Evolutionary conservation across 2,888 invertebrate species (phyloP).

Genomic region (Alcis repandata): DNA sequence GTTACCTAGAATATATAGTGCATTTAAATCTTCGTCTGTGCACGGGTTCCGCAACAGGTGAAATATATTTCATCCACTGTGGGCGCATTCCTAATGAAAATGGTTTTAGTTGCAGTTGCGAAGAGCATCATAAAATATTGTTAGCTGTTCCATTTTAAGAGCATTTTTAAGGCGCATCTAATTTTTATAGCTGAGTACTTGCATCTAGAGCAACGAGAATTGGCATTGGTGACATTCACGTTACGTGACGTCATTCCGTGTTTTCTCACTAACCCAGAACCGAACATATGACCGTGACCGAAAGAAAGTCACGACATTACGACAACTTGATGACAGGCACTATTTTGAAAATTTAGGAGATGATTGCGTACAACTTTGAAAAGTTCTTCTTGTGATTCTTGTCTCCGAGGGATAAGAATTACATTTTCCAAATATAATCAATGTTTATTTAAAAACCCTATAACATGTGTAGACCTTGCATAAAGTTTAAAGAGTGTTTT

Average conservation of each 20-base stretch:
- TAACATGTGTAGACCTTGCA: too few species aligned
- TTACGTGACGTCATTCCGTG: neutral
- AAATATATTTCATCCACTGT: conserved; percentile 55
- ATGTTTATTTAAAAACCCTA: too few species aligned
- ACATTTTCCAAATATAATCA: too few species aligned
- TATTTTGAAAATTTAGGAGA: neutral
- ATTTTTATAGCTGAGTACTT: conserved; percentile 13
- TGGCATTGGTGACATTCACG: conserved; percentile 4
- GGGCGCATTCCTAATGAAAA: conserved; percentile 56
- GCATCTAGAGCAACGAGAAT: neutral
- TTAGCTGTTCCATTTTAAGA: conserved; percentile 27
- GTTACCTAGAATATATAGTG: conserved; percentile 49
- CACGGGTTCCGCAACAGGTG: conserved; percentile 55
- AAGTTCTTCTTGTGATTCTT: neutral
- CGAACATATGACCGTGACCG: conserved; percentile 13
- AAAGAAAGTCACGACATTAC: conserved; percentile 16
- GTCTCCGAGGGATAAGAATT: too few species aligned
- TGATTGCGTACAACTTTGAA: neutral
- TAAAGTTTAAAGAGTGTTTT: neutral
- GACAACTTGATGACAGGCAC: conserved; percentile 1
- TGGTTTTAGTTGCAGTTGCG: conserved; percentile 51
- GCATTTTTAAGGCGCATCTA: conserved; percentile 25
- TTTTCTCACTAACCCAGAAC: conserved; percentile 17
- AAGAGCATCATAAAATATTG: conserved; percentile 35
- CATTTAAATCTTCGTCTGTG: conserved; percentile 51